Evolutionary conservation across 2,888 invertebrate species (phyloP), one percentile per base, ranked within the genome.

Genomic region (Nemoura dubitans): DNA sequence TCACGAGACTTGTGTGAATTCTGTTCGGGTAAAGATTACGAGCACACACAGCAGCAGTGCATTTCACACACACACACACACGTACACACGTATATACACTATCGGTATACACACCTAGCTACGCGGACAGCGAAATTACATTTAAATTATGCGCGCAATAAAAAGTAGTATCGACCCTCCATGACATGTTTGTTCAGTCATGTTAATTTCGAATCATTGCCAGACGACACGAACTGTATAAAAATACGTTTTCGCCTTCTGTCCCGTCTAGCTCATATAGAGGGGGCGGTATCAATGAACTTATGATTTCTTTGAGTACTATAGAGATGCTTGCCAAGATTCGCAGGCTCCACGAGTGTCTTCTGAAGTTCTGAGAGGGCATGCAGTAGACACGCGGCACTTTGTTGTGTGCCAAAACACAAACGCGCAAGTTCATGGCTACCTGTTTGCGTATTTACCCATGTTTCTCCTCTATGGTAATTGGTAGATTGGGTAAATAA

Each of bases 131-230:
- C 10, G 59, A 59, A 59, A 59, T 59, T 59, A 59, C 59, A 59
- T 59, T 59, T 59, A 59, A 59, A 59, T 59, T 59, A 59, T 59
- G 59, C 59, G 59, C 3, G 14, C 59, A 59, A 59, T 59, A 59
- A 59, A 59, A 59, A 21, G 14, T 7, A 10, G 21, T 59, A 59
- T 59, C 59, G 59, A 59, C 59, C 59, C 59, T 59, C 21, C 10
- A 10, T 59, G 59, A 59, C 59, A 59, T 59, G 59, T 59, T 59
- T 59, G 59, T 59, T 59, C 59, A 59, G 59, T 59, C 59, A 59
- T 59, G 59, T 59, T 59, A 59, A 59, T 59, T 59, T 59, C 59
- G 59, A 59, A 59, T 59, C 59, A 59, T 59, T 16, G 59, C 59
- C 59, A 59, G 10, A 59, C 59, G 59, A 59, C 59, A 59, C 59